phyloP scores from a whole-genome alignment of 2,888 invertebrate species.

The Willowsia nigromaculata region DNA sequence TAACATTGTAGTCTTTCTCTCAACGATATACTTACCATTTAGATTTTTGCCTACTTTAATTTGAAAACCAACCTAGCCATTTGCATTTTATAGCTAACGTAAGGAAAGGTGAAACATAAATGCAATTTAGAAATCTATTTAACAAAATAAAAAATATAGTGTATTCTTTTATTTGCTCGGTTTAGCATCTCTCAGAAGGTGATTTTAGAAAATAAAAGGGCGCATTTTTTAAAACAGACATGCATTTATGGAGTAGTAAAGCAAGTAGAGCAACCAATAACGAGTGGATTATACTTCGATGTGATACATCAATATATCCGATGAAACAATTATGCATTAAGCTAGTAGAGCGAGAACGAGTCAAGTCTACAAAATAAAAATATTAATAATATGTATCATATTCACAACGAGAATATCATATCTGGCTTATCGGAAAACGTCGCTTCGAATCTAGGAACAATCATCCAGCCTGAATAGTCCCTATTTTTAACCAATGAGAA shows the following conservation, averaged over 20 bases:
- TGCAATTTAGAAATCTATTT: too few species aligned
- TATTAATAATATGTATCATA: background rate
- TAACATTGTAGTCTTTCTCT: conserved; percentile 59
- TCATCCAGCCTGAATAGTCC: background rate
- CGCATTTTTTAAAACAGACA: too few species aligned
- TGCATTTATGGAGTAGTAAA: too few species aligned
- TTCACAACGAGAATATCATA: conserved; percentile 13
- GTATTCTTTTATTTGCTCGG: too few species aligned
- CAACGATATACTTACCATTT: conserved; percentile 46
- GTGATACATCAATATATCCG: background rate
- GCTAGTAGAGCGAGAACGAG: background rate
- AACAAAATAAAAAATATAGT: too few species aligned
- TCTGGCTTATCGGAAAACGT: background rate
- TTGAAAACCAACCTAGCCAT: background rate
- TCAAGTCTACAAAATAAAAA: background rate
- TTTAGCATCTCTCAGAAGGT: too few species aligned
- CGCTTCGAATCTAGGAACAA: background rate
- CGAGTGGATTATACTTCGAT: too few species aligned
- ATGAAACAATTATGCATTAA: background rate
- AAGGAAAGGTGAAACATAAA: background rate
- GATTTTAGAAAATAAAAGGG: too few species aligned
- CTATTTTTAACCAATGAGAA: background rate
- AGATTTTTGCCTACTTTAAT: background rate
- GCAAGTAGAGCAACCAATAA: too few species aligned
- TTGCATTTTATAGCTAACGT: background rate